Conservation (phyloP, 2,888 invertebrate genomes). For the Aelia acuminata region DNA sequence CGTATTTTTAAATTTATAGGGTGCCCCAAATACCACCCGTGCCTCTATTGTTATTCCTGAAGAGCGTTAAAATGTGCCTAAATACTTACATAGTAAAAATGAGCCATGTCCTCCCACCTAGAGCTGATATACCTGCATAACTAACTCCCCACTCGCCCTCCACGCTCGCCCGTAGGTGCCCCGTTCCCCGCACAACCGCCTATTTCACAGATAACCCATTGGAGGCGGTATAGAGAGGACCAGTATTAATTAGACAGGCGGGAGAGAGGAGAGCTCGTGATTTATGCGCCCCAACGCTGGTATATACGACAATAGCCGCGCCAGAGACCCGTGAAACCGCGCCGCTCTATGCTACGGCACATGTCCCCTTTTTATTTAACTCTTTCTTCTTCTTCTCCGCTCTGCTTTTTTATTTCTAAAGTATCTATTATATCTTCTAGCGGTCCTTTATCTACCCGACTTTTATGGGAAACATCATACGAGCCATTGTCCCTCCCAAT, state of each 20-base stretch:
- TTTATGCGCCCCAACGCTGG: conserved; percentile 26
- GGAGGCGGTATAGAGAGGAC: neutral
- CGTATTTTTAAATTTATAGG: too few relatives aligned
- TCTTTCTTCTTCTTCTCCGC: neutral
- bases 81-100: too few relatives aligned
- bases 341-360: neutral
- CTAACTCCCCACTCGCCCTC: too few relatives aligned
- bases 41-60: too few relatives aligned
- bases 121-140: too few relatives aligned
- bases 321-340: neutral
- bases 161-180: neutral
- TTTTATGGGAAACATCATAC: neutral
- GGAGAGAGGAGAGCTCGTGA: neutral
- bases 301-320: neutral
- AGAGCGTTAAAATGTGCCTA: too few relatives aligned
- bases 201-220: conserved; percentile 36
- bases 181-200: neutral
- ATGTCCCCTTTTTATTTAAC: conserved; percentile 22
- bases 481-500: neutral
- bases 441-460: conserved; percentile 9
- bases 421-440: conserved; percentile 19
- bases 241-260: conserved; percentile 21
- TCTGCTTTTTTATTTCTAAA: neutral
- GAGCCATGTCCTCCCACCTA: too few relatives aligned
- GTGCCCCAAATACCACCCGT: too few relatives aligned